phyloP scores from a whole-genome alignment of 2,113 vertebrate species.

The Amphiprion ocellaris region DNA sequence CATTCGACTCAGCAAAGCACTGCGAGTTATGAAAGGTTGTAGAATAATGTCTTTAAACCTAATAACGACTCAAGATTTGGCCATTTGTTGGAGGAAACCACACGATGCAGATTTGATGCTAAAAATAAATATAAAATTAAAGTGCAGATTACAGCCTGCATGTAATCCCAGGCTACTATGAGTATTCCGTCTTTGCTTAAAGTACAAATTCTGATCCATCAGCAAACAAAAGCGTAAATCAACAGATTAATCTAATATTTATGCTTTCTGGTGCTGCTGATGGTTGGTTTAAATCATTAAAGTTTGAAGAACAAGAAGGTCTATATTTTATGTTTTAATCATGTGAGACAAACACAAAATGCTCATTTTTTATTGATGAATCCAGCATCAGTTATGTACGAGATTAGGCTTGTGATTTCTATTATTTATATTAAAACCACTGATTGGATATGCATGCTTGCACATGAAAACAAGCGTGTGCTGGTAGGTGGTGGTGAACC shows the following conservation, averaged over 20 bases:
- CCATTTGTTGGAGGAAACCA: no score
- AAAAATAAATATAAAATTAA: no score
- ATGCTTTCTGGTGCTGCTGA: no score
- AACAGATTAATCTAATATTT: background rate
- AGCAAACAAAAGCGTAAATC: background rate
- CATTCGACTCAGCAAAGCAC: no score
- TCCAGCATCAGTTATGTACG: background rate
- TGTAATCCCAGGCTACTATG: no score
- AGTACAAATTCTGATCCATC: background rate
- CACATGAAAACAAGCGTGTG: constrained; percentile 7
- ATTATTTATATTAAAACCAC: background rate
- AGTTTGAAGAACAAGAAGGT: no score
- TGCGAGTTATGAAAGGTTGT: background rate
- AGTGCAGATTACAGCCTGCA: no score
- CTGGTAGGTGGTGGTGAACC: background rate
- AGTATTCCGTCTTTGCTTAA: background rate
- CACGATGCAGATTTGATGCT: no score
- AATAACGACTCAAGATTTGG: background rate
- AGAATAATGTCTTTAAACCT: background rate
- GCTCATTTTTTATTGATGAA: background rate
- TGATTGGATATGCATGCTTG: no score
- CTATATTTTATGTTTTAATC: background rate
- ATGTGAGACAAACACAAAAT: background rate
- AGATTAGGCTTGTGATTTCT: background rate
- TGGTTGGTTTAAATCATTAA: no score